phyloP scores from a whole-genome alignment of 2,113 vertebrate species.

The Ellobius talpinus region DNA sequence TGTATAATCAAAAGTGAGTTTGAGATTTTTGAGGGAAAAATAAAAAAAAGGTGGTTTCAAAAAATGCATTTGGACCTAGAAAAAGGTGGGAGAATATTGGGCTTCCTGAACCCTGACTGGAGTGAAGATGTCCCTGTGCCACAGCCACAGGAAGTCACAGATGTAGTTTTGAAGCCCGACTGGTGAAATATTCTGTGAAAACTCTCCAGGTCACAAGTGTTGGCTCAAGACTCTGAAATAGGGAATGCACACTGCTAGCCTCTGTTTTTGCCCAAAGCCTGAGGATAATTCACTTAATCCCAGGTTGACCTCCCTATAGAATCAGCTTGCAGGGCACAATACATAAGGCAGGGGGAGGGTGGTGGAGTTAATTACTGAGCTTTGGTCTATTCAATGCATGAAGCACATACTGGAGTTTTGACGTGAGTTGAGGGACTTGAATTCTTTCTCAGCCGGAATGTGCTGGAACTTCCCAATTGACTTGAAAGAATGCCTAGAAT shows the following conservation, averaged over 20 bases:
- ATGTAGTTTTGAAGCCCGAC: not conserved
- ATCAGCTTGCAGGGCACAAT: constrained; percentile 50
- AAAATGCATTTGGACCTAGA: not conserved
- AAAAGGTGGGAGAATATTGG: not conserved
- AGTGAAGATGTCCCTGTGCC: not conserved
- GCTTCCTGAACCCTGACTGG: not conserved
- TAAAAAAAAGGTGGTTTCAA: not conserved
- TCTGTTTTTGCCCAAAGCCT: constrained; percentile 43
- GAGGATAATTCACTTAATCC: constrained; percentile 52
- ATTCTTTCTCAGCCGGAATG: constrained; percentile 82
- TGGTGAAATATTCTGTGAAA: constrained; percentile 10
- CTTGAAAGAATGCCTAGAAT: constrained; percentile 85
- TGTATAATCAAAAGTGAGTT: not conserved
- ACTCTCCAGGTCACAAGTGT: not conserved
- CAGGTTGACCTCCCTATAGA: constrained; percentile 48
- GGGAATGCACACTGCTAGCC: not conserved
- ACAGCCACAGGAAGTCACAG: not conserved
- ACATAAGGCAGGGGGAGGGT: constrained; percentile 64
- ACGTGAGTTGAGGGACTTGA: constrained; percentile 53
- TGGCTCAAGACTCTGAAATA: not conserved
- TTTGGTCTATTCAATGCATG: constrained; percentile 76
- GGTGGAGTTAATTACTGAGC: constrained; percentile 60
- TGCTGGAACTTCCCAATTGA: constrained; percentile 73
- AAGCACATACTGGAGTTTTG: constrained; percentile 56
- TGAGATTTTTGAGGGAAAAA: not conserved